Evolutionary conservation across 1,140 invertebrate genomes (phyloP), one percentile per base, ranked within the genome.

Genomic region (Procambarus clarkii): DNA sequence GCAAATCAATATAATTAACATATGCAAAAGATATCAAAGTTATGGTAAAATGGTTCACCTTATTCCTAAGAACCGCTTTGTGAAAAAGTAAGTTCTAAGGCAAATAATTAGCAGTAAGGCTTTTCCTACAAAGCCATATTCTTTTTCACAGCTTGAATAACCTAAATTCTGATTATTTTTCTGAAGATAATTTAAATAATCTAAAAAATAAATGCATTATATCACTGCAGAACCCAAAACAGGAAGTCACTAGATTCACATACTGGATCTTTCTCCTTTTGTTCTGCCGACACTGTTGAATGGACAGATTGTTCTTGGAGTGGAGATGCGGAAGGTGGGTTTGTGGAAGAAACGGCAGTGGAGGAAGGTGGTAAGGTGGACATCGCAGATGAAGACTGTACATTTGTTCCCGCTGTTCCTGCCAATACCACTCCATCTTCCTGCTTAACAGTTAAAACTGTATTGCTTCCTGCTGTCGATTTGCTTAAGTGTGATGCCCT

Each of bases 251-350:
- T 34, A 64, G 60, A 21, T 18, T 15, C 4, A 64, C 89, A 86
- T 44, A 91, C 89, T n/a, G 54, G 21, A 50, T 64, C 83, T 50
- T 85, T 86, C 4, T 91, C 89, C 21, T 54, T 85, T 64, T 79
- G 71, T 69, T 91, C 89, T 11, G 50, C 11, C 5, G 89, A 50
- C 15, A 78, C 83, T 24, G 89, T 85, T 11, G 89, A 91, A 34
- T 91, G 74, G 34, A 91, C 77, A 79, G 83, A 69, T 69, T 91
- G 89, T 64, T 91, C 89, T 48, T 91, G 89, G 13, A 91, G n/a
- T 50, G 89, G 89, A 50, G 89, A 82, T 11, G 58, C 64, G 18
- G 86, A 64, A 46, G 86, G 8, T 46, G 78, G 34, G 60, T 76
- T 78, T 58, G 46, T 48, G 50, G 88, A 48, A n/a, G 81, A 60